Evolutionary conservation across 2,113 vertebrate species (phyloP), one percentile per base, ranked within the genome.

Genomic region (Cichladusa arquata): DNA sequence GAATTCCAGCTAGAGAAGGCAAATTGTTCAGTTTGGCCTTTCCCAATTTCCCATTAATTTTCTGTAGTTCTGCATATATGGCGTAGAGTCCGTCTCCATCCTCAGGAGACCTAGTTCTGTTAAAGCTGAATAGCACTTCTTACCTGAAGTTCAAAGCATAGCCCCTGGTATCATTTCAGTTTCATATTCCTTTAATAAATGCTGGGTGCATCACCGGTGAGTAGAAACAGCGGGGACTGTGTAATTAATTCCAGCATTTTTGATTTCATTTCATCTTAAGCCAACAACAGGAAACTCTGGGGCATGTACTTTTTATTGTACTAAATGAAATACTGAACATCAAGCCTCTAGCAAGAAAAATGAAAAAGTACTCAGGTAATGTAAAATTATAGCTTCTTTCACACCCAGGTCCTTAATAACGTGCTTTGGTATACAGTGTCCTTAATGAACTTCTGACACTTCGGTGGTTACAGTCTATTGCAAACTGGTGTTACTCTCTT

Each of bases 181-280:
- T 93, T 79, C 66, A n/a, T 89, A 50, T 53, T 86, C 10, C 51
- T 76, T 87, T 92, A 91, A 71, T 85, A 92, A 95, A 61, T 54
- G 45, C 64, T 89, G 50, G 23, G 53, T 92, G 96, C 74, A 78
- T 84, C 81, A 36, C 64, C 0, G 0, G 26, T 81, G 72, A 83
- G 79, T 29, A 60, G 51, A 91, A 58, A 51, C 62, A 88, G 76
- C 42, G 51, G 76, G 72, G 86, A 60, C 40, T n/a, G 22, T 2
- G 3, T 93, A 91, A 96, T 95, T 95, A 96, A 92, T 95, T 94
- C 65, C 64, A 71, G 34, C 91, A 81, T 93, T 96, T 93, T 93
- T 96, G 8, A 85, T 90, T 95, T 94, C 26, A 93, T 95, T 97
- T 96, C 83, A 88, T 95, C 92, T 95, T 86, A 88, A 86, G 72